Base-by-base conservation (phyloP, 2,888 invertebrate species). In the Diachrysia chrysitis region DNA sequence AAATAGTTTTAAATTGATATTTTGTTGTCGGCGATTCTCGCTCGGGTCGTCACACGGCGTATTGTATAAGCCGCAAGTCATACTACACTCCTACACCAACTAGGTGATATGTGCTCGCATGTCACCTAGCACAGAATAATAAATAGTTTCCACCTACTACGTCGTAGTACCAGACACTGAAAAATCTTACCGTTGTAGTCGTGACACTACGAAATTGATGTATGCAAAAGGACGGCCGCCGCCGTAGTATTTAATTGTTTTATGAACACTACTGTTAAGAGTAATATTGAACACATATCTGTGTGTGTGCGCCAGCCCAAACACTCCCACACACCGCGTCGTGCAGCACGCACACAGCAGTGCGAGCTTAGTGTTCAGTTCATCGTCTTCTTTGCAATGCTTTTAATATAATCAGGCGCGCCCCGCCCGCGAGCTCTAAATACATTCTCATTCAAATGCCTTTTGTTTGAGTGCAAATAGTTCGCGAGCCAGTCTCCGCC, bases 381-480 rank as follows among this genome's bases (percentile, higher is more conserved):
- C 6, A 48, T 6, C 21, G 51, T 0, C 23, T 21, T 12, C 1
- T n/a, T 42, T 7, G 9, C n/a, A 5, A 42, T 4, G 16, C 23
- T 16, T n/a, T 16, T n/a, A 16, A 9, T n/a, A 17, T 14, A 21
- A 37, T 23, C 9, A n/a, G 19, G 46, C 17, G 29, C 51, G 35
- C 17, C 16, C 25, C n/a, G n/a, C 12, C 7, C 42, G 23, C 19
- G 10, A 42, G 46, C 29, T 29, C 37, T 57, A 29, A 55, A 51
- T 23, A 63, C 35, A 60, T 63, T 57, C 19, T 14, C 48, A 59
- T 57, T 61, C 32, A 61, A 35, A 54, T 54, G 32, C 37, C 42
- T 57, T 23, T 58, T 58, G 48, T 65, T 63, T 63, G 48, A 59
- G 51, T 37, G 59, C 56, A 56, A 63, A 68, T 53, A 63, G 59